Evolutionary conservation across 2,797 vertebrate species (phyloP).

Genomic region (Sternotherus odoratus): DNA sequence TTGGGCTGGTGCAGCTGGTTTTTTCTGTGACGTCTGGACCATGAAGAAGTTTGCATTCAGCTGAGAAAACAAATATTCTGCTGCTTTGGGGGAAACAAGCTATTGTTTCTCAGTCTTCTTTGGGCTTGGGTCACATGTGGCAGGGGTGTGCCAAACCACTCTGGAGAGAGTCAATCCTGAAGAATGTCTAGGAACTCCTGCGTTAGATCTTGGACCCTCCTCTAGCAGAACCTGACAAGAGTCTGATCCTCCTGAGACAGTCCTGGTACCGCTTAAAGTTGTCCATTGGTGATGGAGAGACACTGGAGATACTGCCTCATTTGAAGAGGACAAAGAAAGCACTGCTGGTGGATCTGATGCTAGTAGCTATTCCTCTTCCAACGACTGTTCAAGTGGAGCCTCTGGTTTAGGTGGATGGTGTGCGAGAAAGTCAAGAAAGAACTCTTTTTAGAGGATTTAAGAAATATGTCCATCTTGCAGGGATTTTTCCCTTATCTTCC

Average conservation of each 20-base stretch:
- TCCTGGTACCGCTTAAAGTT: background rate
- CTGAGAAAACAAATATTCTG: background rate
- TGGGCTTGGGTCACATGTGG: background rate
- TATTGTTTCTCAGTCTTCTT: background rate
- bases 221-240: background rate
- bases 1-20: background rate
- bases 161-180: background rate
- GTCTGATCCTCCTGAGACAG: background rate
- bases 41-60: background rate
- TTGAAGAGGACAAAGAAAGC: background rate
- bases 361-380: background rate
- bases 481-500: background rate
- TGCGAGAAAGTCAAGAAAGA: background rate
- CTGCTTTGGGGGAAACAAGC: background rate
- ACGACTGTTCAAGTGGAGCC: too few species aligned
- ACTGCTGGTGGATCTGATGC: background rate
- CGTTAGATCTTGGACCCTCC: background rate
- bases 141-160: background rate
- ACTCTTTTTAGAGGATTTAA: background rate
- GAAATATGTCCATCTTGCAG: background rate
- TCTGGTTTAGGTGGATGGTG: too few species aligned
- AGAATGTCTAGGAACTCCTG: background rate
- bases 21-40: background rate
- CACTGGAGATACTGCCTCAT: background rate
- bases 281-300: background rate